phyloP scores from a whole-genome alignment of 2,888 invertebrate species.

The Himalopsyche anomala region DNA sequence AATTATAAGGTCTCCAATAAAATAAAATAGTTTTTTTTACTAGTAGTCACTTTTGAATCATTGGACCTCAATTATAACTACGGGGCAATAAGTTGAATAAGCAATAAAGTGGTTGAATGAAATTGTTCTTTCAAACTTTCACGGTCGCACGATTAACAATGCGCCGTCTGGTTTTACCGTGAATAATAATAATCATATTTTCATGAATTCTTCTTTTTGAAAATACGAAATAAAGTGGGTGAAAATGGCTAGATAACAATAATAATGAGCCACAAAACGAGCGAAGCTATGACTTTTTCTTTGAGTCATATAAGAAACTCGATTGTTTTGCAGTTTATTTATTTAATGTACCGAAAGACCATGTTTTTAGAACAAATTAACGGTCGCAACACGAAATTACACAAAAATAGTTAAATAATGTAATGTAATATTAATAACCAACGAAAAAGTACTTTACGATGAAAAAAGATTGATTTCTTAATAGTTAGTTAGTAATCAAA shows the following conservation, averaged over 20 bases:
- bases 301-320: background rate
- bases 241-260: background rate
- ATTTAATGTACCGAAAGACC: too few relatives aligned
- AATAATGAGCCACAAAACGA: background rate
- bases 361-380: too few relatives aligned
- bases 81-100: slow-evolving; percentile 7
- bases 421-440: too few relatives aligned
- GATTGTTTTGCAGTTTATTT: too few relatives aligned
- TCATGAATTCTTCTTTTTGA: slow-evolving; percentile 11
- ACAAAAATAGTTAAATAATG: too few relatives aligned
- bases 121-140: slow-evolving; percentile 24
- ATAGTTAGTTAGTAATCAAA: too few relatives aligned
- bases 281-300: background rate
- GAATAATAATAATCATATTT: slow-evolving; percentile 5
- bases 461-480: too few relatives aligned
- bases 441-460: too few relatives aligned
- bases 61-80: background rate
- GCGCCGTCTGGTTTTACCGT: slow-evolving; percentile 27
- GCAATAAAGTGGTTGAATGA: background rate
- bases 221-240: slow-evolving; percentile 13
- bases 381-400: too few relatives aligned
- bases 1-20: too few relatives aligned
- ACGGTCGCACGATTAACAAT: slow-evolving; percentile 40
- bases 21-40: background rate
- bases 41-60: background rate